phyloP scores from a whole-genome alignment of 2,113 vertebrate genomes.

The Isurus oxyrinchus region DNA sequence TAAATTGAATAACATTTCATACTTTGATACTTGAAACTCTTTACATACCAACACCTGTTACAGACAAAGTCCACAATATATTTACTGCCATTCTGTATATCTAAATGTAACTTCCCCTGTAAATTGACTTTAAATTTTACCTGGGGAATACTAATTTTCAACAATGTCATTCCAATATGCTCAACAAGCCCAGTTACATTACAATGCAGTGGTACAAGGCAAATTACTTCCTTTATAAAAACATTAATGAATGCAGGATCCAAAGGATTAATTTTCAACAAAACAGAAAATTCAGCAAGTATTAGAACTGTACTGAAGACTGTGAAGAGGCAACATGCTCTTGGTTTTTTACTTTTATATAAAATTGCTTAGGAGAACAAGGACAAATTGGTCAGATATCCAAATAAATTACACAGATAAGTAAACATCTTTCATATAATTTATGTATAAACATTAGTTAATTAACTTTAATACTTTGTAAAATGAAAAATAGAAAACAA shows the following conservation, averaged over 20 bases:
- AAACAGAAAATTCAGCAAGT: neutral
- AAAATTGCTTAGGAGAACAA: neutral
- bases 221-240: neutral
- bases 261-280: neutral
- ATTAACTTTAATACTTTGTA: neutral
- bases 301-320: neutral
- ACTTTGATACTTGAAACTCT: neutral
- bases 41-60: neutral
- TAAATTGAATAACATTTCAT: neutral
- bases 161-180: neutral
- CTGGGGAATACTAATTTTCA: too few relatives aligned
- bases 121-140: neutral
- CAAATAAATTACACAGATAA: neutral
- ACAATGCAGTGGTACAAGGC: neutral
- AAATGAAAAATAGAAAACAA: neutral
- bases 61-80: neutral
- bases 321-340: neutral
- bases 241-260: neutral
- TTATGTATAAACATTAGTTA: neutral
- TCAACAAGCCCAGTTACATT: neutral
- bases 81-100: neutral
- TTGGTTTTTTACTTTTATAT: neutral
- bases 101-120: neutral
- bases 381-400: neutral
- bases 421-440: slow-evolving; percentile 3